Evolutionary conservation across 2,113 vertebrate species (phyloP).

Genomic region (Pluvianellus socialis): DNA sequence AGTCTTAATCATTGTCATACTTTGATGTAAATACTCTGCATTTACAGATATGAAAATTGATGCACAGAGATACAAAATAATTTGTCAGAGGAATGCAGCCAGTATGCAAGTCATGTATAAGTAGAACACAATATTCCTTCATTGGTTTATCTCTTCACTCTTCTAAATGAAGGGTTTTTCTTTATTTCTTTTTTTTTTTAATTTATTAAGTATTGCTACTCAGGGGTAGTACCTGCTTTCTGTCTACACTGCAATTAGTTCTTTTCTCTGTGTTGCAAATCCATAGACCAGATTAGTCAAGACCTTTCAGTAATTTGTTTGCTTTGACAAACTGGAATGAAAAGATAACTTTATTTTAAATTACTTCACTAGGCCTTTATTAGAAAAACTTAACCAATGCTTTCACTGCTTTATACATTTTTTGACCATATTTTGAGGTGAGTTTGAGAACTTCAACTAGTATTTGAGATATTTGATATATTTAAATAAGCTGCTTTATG

Average conservation of each 20-base stretch:
- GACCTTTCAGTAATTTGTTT: not conserved
- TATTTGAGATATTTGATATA: too few relatives aligned
- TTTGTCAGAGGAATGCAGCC: not conserved
- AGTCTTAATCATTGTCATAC: not conserved
- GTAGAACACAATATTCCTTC: not conserved
- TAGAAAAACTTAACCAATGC: not conserved
- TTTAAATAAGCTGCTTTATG: not conserved
- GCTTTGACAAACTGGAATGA: not conserved
- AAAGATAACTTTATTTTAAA: not conserved
- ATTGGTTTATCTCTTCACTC: not conserved
- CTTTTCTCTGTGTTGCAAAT: not conserved
- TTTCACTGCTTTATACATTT: not conserved
- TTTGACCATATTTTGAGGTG: not conserved
- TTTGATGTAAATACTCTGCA: not conserved
- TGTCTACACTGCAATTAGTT: not conserved
- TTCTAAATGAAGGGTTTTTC: not conserved
- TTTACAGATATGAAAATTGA: not conserved
- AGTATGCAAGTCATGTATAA: not conserved
- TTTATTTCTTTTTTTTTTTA: not conserved
- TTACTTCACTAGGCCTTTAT: not conserved
- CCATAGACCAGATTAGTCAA: not conserved
- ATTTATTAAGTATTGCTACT: not conserved
- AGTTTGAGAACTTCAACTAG: not conserved
- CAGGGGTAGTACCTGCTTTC: not conserved
- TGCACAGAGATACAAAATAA: not conserved